Conservation (phyloP, 2,113 vertebrate species). For the Laticauda laticaudata region DNA sequence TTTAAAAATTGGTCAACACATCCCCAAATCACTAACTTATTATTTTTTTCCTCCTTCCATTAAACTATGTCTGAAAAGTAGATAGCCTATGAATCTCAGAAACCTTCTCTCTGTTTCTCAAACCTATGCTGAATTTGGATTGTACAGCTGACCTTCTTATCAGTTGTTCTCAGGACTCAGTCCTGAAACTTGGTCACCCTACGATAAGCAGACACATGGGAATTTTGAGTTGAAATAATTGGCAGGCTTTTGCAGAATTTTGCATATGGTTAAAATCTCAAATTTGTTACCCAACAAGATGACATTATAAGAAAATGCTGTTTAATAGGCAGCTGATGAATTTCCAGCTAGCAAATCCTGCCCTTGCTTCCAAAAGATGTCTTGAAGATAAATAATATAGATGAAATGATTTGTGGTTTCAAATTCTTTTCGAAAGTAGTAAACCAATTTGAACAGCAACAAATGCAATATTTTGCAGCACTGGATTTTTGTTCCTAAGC, state of each 20-base stretch:
- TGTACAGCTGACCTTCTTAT: background rate
- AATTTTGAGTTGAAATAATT: background rate
- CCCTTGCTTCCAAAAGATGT: background rate
- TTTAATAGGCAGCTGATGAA: background rate
- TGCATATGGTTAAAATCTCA: background rate
- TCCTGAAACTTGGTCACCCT: background rate
- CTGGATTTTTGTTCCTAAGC: background rate
- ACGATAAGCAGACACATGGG: background rate
- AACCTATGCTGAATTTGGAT: background rate
- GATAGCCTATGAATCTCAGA: background rate
- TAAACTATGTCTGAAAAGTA: background rate
- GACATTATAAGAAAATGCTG: background rate
- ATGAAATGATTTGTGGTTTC: background rate
- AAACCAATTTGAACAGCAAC: background rate
- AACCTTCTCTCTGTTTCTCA: background rate
- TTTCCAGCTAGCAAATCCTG: background rate
- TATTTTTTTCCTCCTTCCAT: background rate
- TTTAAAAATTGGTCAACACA: background rate
- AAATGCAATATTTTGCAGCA: conserved; percentile 8
- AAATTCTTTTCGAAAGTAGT: conserved; percentile 8
- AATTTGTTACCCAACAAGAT: background rate
- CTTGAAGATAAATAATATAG: background rate
- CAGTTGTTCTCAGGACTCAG: background rate
- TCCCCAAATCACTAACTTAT: background rate
- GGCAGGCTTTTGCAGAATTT: background rate